These are phyloP conservation scores for Bombus picipes DNA, from an alignment of 1,140 invertebrate genomes.

Conservation along the genomic window DNA sequence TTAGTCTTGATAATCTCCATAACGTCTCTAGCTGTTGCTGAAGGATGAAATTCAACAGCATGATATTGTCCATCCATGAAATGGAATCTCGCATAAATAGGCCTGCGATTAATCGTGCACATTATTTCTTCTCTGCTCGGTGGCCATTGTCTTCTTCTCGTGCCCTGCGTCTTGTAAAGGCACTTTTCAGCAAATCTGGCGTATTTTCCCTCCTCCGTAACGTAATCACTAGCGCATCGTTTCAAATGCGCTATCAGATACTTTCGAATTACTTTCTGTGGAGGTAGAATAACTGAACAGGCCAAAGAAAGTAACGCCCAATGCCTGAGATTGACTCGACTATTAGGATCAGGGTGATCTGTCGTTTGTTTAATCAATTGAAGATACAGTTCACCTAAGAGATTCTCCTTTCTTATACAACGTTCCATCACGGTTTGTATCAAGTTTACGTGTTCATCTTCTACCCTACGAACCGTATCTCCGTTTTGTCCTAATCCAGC, in stretches of 20 bases:
- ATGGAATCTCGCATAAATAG: constrained; percentile 95
- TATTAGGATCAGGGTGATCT: constrained; percentile 95
- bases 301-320: constrained; percentile 96
- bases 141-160: constrained; percentile 93
- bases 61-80: constrained; percentile 98
- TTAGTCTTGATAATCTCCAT: constrained; percentile 95
- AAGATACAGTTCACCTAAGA: constrained; percentile 95
- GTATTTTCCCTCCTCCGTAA: constrained; percentile 97
- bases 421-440: constrained; percentile 95
- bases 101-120: constrained; percentile 94
- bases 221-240: constrained; percentile 92
- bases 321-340: constrained; percentile 92
- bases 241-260: constrained; percentile 96
- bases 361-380: constrained; percentile 97
- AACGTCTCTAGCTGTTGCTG: constrained; percentile 95
- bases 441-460: constrained; percentile 94
- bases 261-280: constrained; percentile 91
- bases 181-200: constrained; percentile 97
- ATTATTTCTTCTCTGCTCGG: constrained; percentile 96
- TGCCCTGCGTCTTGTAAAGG: constrained; percentile 92
- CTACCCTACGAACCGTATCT: constrained; percentile 85
- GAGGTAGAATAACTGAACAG: constrained; percentile 93
- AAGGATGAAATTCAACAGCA: constrained; percentile 96
- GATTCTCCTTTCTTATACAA: constrained; percentile 93
- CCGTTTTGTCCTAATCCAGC: constrained; percentile 92